Base-by-base conservation (phyloP, 2,113 vertebrate genomes). In the Chionomys nivalis region DNA sequence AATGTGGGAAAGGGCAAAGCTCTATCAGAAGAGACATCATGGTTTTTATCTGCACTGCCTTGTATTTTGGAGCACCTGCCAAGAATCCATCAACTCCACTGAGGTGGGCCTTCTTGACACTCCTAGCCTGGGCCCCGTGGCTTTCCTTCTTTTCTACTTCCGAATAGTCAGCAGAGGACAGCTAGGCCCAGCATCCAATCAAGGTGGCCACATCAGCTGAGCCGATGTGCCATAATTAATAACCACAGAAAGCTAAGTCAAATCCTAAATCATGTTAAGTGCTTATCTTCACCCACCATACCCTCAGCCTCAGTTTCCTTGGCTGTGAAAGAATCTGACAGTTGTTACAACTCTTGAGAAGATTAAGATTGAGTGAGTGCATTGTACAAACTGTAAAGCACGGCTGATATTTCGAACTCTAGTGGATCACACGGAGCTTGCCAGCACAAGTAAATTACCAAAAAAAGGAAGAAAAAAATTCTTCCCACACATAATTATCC, bases 311-410 rank as follows among this genome's bases (percentile, higher is more conserved):
- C 66, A 58, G 77, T 95, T 95, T 94, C 78, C 73, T 95, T 55
- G 52, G 65, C 68, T 94, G 39, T 88, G 83, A 91, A 91, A 91
- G 91, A 91, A 82, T n/a, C 5, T 44, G 24, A 77, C 72, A 73
- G 92, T 92, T 78, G 81, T 94, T 73, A 86, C 36, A 86, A 87
- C 2, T 28, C 33, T 14, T 65, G 73, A 65, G 23, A 89, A 28
- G 65, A 73, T 90, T 90, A 88, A 93, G 61, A 86, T 76, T 89
- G 75, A 81, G 72, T 26, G 31, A 93, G 76, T 89, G 5, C 91
- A 79, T 94, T 94, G 92, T 93, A 93, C 94, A 92, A 94, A 88
- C 92, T 92, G 26, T 77, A 94, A 96, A 95, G 76, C 39, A 61
- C 92, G 81, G 58, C 87, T 88, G 90, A 89, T 95, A 95, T 94